Conservation (phyloP, 2,113 vertebrate species). For the Rhinoptilus africanus region DNA sequence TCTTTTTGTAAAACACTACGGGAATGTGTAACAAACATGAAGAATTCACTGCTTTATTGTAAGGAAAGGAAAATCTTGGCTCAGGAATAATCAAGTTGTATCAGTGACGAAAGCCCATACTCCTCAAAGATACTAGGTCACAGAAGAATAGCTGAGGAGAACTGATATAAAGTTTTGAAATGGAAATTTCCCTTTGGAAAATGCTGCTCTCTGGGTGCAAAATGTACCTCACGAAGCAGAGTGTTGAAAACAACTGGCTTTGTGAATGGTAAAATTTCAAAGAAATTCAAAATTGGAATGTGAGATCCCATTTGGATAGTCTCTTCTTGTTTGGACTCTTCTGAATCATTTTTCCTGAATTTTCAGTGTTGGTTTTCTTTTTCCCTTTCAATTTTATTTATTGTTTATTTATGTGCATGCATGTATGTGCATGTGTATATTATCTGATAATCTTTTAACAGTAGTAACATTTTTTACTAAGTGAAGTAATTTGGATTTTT, state of each 20-base stretch:
- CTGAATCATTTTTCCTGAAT: background rate
- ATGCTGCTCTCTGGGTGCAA: background rate
- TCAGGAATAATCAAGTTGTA: background rate
- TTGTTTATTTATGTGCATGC: background rate
- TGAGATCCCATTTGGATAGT: background rate
- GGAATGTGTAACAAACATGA: background rate
- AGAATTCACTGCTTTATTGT: background rate
- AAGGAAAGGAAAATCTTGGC: background rate
- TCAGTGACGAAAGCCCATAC: background rate
- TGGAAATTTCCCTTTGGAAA: background rate
- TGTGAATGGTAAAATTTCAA: background rate
- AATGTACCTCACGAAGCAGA: background rate
- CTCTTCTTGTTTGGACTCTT: background rate
- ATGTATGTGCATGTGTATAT: background rate
- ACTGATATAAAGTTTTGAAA: background rate
- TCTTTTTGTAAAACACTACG: background rate
- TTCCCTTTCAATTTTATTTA: background rate
- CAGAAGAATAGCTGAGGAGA: background rate
- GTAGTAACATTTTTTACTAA: background rate
- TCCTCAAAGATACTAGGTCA: background rate
- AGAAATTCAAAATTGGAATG: background rate
- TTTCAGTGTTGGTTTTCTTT: background rate
- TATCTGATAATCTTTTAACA: background rate
- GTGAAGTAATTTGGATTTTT: background rate
- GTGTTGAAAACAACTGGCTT: background rate